Evolutionary conservation across 2,113 vertebrate genomes (phyloP).

Genomic region (Microtus ochrogaster): DNA sequence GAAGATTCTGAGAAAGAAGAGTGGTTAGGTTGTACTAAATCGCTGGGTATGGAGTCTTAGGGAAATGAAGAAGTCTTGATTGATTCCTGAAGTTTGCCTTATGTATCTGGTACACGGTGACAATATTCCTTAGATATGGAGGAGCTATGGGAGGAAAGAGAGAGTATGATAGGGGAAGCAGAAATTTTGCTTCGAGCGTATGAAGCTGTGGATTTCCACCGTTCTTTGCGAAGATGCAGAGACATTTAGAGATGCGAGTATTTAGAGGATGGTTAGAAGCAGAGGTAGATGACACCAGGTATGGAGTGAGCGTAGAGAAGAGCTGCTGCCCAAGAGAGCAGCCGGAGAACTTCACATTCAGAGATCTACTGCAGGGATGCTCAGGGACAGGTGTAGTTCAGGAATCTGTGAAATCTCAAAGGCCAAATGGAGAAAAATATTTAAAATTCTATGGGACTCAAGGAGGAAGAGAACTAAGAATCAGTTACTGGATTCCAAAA

Average conservation of each 20-base stretch:
- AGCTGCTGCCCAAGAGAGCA: neutral
- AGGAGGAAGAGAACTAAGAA: neutral
- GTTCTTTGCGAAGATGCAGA: neutral
- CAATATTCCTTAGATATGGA: neutral
- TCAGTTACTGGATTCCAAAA: neutral
- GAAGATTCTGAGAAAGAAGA: neutral
- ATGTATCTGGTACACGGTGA: neutral
- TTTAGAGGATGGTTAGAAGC: neutral
- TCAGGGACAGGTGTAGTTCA: neutral
- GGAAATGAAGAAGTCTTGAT: neutral
- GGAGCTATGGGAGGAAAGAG: neutral
- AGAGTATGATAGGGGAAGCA: neutral
- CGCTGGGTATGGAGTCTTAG: neutral
- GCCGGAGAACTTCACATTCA: neutral
- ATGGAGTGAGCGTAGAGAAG: neutral
- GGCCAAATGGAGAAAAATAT: neutral
- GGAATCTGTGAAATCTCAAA: neutral
- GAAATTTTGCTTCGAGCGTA: neutral
- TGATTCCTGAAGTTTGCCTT: neutral
- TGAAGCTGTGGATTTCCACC: neutral
- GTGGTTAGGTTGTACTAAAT: neutral
- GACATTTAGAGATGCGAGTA: neutral
- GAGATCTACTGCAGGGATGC: neutral
- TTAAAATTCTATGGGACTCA: neutral
- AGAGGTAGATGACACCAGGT: neutral